These are phyloP conservation scores for Wasmannia auropunctata DNA, from an alignment of 1,140 invertebrate genomes.

Conservation along the genomic window DNA sequence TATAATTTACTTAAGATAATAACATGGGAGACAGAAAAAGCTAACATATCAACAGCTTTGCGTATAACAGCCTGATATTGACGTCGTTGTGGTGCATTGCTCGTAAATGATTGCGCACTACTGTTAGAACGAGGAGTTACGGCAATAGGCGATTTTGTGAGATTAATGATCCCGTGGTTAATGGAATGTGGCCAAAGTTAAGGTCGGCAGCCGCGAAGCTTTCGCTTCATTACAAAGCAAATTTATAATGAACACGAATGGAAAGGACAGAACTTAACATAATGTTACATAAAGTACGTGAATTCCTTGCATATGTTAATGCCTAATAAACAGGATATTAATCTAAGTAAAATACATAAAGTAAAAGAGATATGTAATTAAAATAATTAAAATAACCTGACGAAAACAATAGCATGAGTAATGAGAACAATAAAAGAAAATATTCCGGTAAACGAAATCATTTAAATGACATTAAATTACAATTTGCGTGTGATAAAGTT, in stretches of 20 bases:
- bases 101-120: background rate
- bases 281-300: background rate
- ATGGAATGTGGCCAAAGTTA: conserved; percentile 22
- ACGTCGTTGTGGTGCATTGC: background rate
- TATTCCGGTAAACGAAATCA: background rate
- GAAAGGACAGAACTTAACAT: background rate
- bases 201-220: background rate
- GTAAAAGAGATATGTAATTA: background rate
- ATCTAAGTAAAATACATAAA: background rate
- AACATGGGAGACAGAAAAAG: background rate
- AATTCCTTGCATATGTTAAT: background rate
- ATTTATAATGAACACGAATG: background rate
- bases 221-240: background rate
- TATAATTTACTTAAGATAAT: background rate
- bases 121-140: background rate
- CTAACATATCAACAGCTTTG: background rate
- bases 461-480: background rate
- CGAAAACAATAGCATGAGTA: background rate
- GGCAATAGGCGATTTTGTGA: background rate
- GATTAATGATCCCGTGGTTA: conserved; percentile 4
- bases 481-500: background rate
- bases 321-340: background rate
- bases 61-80: background rate
- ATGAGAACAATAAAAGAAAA: background rate
- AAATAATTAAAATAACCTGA: background rate